These are phyloP conservation scores for Amblyjoppa fuscipennis DNA, from an alignment of 2,888 invertebrate species.

Conservation along the genomic window DNA sequence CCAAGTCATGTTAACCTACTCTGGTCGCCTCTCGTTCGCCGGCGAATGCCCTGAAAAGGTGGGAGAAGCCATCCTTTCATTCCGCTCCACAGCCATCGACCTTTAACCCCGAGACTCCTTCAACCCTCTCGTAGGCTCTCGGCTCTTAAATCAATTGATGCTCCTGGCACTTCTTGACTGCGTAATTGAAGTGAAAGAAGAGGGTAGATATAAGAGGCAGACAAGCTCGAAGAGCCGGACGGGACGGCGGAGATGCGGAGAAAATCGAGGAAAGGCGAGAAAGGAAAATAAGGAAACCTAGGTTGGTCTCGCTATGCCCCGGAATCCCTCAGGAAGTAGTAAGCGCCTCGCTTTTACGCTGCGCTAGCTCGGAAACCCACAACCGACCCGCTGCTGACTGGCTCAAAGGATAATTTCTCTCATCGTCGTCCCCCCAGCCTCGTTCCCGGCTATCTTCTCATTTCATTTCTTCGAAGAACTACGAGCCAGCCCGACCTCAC, in stretches of 20 bases:
- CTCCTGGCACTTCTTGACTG: conserved; percentile 66
- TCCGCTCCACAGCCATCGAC: conserved; percentile 60
- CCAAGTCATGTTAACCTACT: conserved; percentile 34
- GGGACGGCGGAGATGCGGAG: conserved; percentile 47
- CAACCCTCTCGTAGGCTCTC: conserved; percentile 58
- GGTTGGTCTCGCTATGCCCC: conserved; percentile 27
- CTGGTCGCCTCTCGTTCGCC: not conserved
- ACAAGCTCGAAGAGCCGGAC: conserved; percentile 54
- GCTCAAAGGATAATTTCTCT: conserved; percentile 47
- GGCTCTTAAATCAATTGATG: conserved; percentile 77
- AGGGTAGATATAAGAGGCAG: conserved; percentile 47
- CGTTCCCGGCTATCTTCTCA: not conserved
- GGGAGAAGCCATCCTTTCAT: conserved; percentile 57
- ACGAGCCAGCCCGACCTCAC: not conserved
- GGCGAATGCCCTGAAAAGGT: conserved; percentile 18
- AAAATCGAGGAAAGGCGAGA: conserved; percentile 2
- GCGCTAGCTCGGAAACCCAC: not conserved
- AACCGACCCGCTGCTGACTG: not conserved
- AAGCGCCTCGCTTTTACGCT: conserved; percentile 26
- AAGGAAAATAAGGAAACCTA: conserved; percentile 42
- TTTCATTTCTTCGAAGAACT: conserved; percentile 7
- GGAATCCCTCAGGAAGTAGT: conserved; percentile 46
- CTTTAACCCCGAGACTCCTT: conserved; percentile 63
- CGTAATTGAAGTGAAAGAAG: conserved; percentile 74
- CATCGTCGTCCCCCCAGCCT: not conserved